A percentile compares a stretch with the other conserved stretches of the same genome.
Conservation (phyloP, 2,113 vertebrate species). For the Fregetta grallaria region DNA sequence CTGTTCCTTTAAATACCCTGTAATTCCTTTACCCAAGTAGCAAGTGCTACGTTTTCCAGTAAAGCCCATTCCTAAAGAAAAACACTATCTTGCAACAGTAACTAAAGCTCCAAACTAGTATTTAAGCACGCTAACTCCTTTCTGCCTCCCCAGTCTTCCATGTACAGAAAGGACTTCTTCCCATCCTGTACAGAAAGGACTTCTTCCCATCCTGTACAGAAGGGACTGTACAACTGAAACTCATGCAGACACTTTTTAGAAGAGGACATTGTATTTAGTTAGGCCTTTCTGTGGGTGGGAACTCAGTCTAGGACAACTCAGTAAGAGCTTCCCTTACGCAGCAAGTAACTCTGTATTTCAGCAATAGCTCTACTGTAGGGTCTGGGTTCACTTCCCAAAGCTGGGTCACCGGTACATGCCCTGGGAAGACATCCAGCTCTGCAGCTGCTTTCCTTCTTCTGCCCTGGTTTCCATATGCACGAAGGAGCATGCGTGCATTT, state of each 20-base stretch:
- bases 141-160: background rate
- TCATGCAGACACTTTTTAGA: background rate
- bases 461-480: background rate
- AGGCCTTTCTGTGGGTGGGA: background rate
- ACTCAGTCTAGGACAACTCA: background rate
- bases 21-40: background rate
- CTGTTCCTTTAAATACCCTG: background rate
- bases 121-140: background rate
- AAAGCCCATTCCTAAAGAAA: background rate
- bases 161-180: background rate
- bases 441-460: background rate
- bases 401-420: background rate
- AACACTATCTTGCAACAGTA: background rate
- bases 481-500: background rate
- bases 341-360: background rate
- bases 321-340: background rate
- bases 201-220: background rate
- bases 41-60: background rate
- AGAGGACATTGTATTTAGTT: background rate
- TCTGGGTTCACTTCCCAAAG: background rate
- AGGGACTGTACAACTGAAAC: background rate
- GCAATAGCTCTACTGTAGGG: background rate
- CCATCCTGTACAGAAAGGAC: background rate
- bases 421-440: background rate
- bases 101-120: background rate